Conservation (phyloP, 1,140 invertebrate species). For the Brachionus manjavacas region DNA sequence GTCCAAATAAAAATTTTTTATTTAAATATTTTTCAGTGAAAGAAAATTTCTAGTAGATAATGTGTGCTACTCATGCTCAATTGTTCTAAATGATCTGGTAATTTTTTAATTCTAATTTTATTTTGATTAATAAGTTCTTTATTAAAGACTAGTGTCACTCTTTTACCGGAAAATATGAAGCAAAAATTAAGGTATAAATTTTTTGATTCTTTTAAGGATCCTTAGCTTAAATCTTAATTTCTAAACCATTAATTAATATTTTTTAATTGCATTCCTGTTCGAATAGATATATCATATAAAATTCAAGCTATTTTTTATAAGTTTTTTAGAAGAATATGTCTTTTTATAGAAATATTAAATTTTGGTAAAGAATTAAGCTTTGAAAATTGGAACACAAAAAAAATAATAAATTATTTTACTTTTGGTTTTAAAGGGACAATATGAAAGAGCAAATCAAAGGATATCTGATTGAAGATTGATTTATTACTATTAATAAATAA, state of each 20-base stretch:
- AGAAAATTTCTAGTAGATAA: slow-evolving; percentile 2
- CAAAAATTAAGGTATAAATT: background rate
- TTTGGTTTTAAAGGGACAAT: background rate
- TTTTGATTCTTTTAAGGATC: too few species aligned
- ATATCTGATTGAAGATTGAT: slow-evolving; percentile 5
- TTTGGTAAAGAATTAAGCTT: too few species aligned
- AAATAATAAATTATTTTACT: background rate
- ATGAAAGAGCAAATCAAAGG: slow-evolving; percentile 11
- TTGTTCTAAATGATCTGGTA: slow-evolving; percentile 12
- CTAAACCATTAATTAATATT: too few species aligned
- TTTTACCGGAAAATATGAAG: slow-evolving; percentile 1
- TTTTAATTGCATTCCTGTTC: too few species aligned
- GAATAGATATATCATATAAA: too few species aligned
- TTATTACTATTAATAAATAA: background rate
- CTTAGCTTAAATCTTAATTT: too few species aligned
- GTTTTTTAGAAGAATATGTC: background rate
- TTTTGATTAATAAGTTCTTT: background rate
- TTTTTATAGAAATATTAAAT: too few species aligned
- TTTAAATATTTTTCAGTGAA: background rate
- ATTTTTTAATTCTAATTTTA: background rate
- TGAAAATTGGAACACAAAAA: too few species aligned
- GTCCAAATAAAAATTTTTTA: background rate
- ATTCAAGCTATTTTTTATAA: too few species aligned
- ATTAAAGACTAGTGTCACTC: background rate
- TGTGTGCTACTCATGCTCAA: slow-evolving; percentile 6